phyloP scores from a whole-genome alignment of 2,888 invertebrate genomes.

The Tipula vernalis region DNA sequence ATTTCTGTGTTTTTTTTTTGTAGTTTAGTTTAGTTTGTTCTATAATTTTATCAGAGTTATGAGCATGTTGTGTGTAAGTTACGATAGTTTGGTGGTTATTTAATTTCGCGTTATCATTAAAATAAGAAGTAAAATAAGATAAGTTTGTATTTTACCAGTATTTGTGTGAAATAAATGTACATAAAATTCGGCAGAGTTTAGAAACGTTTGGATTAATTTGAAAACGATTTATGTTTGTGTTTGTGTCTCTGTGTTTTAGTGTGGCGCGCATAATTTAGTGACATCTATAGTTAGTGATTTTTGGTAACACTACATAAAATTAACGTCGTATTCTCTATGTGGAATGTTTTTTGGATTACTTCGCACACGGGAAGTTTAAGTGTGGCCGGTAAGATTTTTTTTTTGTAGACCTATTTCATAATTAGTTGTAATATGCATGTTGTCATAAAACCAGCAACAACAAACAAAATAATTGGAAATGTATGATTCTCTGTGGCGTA shows the following conservation, averaged over 20 bases:
- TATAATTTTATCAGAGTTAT: not conserved
- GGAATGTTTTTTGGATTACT: not conserved
- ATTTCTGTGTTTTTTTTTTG: not conserved
- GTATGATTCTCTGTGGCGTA: not conserved
- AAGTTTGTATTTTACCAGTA: not conserved
- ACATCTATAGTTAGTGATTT: not conserved
- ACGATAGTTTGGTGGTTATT: not conserved
- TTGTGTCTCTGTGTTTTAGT: not conserved
- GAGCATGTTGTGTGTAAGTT: not conserved
- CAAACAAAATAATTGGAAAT: not conserved
- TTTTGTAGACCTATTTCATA: not conserved
- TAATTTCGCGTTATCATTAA: not conserved
- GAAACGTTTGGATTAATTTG: not conserved
- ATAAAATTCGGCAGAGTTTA: not conserved
- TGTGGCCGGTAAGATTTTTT: not conserved
- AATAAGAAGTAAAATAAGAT: not conserved
- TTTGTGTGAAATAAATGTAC: not conserved
- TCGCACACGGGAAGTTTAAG: not conserved
- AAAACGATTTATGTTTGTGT: not conserved
- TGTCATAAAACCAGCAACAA: not conserved
- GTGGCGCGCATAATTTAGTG: not conserved
- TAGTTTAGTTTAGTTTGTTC: not conserved
- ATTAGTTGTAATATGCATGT: not conserved
- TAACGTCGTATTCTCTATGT: not conserved
- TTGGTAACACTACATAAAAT: not conserved